Evolutionary conservation across 2,797 vertebrate species (phyloP), one percentile per base, ranked within the genome.

Genomic region (Pogoniulus pusillus): DNA sequence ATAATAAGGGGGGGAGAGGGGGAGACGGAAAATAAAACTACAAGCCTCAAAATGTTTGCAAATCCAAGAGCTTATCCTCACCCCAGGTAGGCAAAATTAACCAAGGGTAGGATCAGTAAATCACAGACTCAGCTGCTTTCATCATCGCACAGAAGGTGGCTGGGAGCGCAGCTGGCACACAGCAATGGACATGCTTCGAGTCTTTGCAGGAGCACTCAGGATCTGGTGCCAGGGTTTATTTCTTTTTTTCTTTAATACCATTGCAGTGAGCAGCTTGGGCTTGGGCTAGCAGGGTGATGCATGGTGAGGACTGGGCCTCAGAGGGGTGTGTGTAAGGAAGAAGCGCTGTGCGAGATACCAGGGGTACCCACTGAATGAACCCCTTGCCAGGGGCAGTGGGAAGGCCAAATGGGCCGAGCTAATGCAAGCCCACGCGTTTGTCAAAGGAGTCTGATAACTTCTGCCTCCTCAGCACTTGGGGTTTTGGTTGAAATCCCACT

Each of bases 61-160:
- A 91, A 96, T 92, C 91, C 82, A 68, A 70, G 72, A 80, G 93
- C 55, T 96, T 93, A 92, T 88, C 85, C 53, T 92, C 83, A 45
- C 64, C 49, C 58, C 4, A 4, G 55, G 77, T 6, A 80, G 81
- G 66, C 49, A 75, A 92, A 89, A 69, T 73, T 87, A 94, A 87
- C 71, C 59, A 66, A 43, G 37, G 32, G 45, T 32, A 51, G 87
- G 71, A 82, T 93, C 86, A 85, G 82, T 68, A 81, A 82, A 92
- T 82, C 75, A 63, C 16, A 87, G 87, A 72, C 74, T 77, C 54
- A 47, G 51, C 53, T 30, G 10, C 76, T 80, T 90, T 49, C 34
- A 76, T 87, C 60, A 29, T 35, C 1, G 22, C 79, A 57, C 59
- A 4, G 3, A 34, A 82, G 68, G 55, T 3, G 3, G 54, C 60